Conservation (phyloP, 2,797 vertebrate genomes). For the Scolopax rusticola region DNA sequence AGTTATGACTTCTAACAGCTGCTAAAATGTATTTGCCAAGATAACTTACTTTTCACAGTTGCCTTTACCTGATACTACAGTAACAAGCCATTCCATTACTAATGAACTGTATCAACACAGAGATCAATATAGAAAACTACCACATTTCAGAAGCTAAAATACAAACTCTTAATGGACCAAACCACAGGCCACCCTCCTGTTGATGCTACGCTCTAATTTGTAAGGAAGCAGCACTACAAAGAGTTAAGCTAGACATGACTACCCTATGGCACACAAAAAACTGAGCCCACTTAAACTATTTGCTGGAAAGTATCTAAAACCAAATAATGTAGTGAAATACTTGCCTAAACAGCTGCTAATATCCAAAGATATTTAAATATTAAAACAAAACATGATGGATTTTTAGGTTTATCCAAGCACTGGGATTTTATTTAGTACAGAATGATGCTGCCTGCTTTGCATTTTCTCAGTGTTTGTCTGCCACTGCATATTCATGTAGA, state of each 20-base stretch:
- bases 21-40: neutral
- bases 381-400: conserved; percentile 42
- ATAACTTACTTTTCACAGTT: neutral
- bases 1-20: neutral
- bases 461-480: conserved; percentile 17
- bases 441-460: neutral
- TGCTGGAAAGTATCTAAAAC: neutral
- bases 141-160: neutral
- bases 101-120: neutral
- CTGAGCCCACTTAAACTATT: neutral
- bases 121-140: neutral
- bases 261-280: neutral
- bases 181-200: neutral
- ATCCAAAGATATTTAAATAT: conserved; percentile 60
- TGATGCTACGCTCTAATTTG: neutral
- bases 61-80: neutral
- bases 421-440: conserved; percentile 36
- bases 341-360: conserved; percentile 36
- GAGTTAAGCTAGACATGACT: neutral
- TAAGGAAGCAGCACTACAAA: neutral
- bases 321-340: neutral
- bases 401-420: conserved; percentile 57
- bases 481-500: conserved; percentile 58
- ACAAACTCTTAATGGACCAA: fast-evolving
- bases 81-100: neutral